These are phyloP conservation scores for Plectrocnemia conspersa DNA, from an alignment of 1,140 invertebrate genomes.

Conservation along the genomic window DNA sequence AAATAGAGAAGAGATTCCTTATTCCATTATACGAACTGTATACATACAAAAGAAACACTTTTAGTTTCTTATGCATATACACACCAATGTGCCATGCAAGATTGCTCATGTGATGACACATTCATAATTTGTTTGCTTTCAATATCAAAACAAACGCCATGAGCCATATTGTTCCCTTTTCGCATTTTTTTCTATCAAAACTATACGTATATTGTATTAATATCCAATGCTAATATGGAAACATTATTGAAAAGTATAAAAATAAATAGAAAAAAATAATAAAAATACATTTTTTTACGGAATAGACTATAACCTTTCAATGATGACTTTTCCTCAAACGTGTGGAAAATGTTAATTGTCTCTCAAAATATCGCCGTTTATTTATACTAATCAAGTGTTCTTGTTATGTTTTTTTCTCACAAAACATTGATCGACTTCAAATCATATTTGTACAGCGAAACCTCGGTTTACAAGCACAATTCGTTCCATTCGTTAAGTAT, in stretches of 20 bases:
- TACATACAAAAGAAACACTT: constrained; percentile 1
- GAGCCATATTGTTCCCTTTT: constrained; percentile 3
- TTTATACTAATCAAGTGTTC: no score
- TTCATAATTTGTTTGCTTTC: constrained; percentile 11
- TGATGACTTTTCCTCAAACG: no score
- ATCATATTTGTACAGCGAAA: no score
- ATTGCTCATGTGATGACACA: constrained; percentile 10
- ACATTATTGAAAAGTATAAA: not conserved
- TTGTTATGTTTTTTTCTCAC: no score
- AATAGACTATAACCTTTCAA: no score
- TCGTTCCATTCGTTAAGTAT: no score
- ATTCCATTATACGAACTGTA: no score
- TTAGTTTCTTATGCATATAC: not conserved
- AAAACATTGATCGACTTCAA: no score
- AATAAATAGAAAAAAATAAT: not conserved
- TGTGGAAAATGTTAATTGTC: no score
- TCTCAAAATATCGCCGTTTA: no score
- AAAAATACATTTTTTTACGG: no score
- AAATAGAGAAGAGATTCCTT: constrained; percentile 8
- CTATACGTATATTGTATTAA: not conserved
- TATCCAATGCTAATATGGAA: not conserved
- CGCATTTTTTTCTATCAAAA: not conserved
- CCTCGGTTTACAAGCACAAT: no score
- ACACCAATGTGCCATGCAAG: not conserved
- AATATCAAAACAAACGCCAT: constrained; percentile 2